These are phyloP conservation scores for Agrochola macilenta DNA, from an alignment of 2,888 invertebrate genomes.

Conservation along the genomic window DNA sequence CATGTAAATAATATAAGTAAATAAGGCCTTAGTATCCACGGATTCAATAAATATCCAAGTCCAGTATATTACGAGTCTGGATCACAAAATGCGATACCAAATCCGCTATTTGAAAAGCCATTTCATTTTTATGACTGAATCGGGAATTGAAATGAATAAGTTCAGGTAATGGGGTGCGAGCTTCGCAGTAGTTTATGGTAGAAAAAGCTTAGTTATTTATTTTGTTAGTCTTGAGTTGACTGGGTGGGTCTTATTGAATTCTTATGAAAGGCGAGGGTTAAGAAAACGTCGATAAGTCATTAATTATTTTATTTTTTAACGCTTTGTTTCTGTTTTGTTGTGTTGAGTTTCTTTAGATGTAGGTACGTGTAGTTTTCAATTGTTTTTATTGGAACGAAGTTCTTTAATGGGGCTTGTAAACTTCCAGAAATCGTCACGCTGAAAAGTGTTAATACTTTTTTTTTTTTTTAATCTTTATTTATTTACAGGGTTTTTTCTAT, in stretches of 20 bases:
- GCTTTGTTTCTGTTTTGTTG: not conserved
- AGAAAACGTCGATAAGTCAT: not conserved
- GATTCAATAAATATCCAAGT: conserved; percentile 38
- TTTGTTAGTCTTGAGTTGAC: not conserved
- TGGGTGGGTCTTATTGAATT: not conserved
- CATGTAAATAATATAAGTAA: conserved; percentile 31
- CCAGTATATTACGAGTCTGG: conserved; percentile 42
- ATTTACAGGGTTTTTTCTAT: no score
- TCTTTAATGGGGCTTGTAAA: no score
- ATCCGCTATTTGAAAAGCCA: conserved; percentile 61
- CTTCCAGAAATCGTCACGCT: no score
- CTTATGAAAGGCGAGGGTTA: not conserved
- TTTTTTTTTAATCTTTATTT: no score
- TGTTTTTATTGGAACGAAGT: not conserved
- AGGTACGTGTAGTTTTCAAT: not conserved
- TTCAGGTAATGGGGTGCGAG: conserved; percentile 44
- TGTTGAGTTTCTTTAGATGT: no score
- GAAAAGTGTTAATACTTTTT: no score
- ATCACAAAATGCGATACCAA: conserved; percentile 62
- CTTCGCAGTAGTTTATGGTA: conserved; percentile 19
- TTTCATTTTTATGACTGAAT: conserved; percentile 65
- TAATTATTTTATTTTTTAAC: not conserved
- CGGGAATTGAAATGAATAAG: conserved; percentile 64
- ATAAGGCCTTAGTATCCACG: conserved; percentile 29
- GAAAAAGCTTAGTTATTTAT: conserved; percentile 7